These are phyloP conservation scores for Lepidurus packardi DNA, from an alignment of 1,140 invertebrate genomes.

Conservation along the genomic window DNA sequence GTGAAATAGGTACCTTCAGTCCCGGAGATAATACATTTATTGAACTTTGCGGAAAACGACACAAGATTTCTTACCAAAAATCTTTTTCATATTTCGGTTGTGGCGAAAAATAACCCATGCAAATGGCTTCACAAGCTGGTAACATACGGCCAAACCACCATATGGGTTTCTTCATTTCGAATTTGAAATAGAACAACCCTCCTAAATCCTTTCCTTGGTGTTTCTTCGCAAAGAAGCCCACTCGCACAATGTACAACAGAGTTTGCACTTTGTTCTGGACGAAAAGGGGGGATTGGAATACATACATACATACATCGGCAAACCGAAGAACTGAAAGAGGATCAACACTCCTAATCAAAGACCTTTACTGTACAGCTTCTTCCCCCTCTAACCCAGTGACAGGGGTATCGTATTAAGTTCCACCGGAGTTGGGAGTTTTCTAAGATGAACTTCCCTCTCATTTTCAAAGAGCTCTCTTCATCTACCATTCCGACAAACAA, in stretches of 20 bases:
- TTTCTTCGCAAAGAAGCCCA: not conserved
- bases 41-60: not conserved
- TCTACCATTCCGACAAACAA: constrained; percentile 4
- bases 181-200: not conserved
- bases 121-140: not conserved
- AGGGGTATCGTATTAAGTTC: constrained; percentile 19
- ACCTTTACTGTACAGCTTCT: not conserved
- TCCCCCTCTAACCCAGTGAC: not conserved
- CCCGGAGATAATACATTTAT: not conserved
- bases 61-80: not conserved
- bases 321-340: not conserved
- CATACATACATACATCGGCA: not conserved
- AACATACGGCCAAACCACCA: not conserved
- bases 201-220: not conserved
- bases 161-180: constrained; percentile 8
- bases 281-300: not conserved
- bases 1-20: not conserved
- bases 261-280: too few relatives aligned
- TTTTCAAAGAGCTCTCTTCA: not conserved
- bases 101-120: not conserved
- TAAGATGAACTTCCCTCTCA: not conserved
- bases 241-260: not conserved
- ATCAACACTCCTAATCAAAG: constrained; percentile 19
- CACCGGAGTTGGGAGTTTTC: too few relatives aligned
- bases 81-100: not conserved